These are phyloP conservation scores for Synanthedon myopaeformis DNA, from an alignment of 2,888 invertebrate species.

Conservation along the genomic window DNA sequence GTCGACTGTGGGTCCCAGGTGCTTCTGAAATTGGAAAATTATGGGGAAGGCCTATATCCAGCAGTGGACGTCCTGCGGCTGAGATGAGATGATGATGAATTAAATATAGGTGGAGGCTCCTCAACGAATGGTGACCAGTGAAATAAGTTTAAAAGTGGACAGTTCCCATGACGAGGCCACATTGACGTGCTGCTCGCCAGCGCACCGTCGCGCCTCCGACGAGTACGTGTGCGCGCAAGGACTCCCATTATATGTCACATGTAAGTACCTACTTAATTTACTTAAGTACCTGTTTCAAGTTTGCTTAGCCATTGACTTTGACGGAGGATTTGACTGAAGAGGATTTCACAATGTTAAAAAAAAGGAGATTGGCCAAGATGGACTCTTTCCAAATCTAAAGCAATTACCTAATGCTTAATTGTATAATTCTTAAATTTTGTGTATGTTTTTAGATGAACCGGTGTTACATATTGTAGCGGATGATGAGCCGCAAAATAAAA, in stretches of 20 bases:
- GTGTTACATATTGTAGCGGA: conserved; percentile 35
- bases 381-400: too few relatives aligned
- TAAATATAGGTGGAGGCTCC: conserved; percentile 33
- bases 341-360: too few relatives aligned
- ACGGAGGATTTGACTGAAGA: too few relatives aligned
- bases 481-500: conserved; percentile 31
- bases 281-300: too few relatives aligned
- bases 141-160: conserved; percentile 31
- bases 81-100: not conserved
- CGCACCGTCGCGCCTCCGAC: conserved; percentile 21
- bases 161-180: conserved; percentile 43
- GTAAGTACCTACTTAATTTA: conserved; percentile 23
- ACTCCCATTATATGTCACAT: conserved; percentile 41
- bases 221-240: conserved; percentile 36
- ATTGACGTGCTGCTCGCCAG: conserved; percentile 51
- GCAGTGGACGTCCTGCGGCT: not conserved
- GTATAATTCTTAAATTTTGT: not conserved
- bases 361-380: too few relatives aligned
- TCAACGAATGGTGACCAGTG: conserved; percentile 45
- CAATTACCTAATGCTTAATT: too few relatives aligned
- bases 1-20: too few relatives aligned
- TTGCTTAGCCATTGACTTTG: too few relatives aligned
- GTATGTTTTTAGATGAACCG: conserved; percentile 35
- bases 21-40: too few relatives aligned
- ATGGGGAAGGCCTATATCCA: too few relatives aligned